Base-by-base conservation (phyloP, 1,140 invertebrate species). In the Alviniconcha marisindica region DNA sequence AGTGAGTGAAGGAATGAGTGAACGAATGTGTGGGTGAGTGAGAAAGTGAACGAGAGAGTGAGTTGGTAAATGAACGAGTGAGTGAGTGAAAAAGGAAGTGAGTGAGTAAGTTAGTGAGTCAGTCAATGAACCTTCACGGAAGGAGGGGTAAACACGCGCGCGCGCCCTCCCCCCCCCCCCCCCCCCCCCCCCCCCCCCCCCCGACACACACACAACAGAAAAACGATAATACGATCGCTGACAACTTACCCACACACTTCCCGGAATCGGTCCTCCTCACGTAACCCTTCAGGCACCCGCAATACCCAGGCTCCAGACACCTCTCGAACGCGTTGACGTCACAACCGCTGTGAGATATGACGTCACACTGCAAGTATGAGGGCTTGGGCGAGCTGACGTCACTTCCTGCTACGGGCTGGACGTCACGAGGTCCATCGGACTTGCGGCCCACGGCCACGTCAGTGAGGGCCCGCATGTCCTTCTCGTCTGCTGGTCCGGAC, bases 211-310 rank as follows among this genome's bases (percentile, higher is more conserved):
- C n/a, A n/a, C n/a, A n/a, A n/a, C n/a, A n/a, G n/a, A n/a, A n/a
- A n/a, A n/a, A n/a, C n/a, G n/a, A n/a, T n/a, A n/a, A n/a, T n/a
- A n/a, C n/a, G n/a, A n/a, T n/a, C n/a, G n/a, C n/a, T n/a, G n/a
- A n/a, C n/a, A 28, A n/a, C 78, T 80, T 40, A 80, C 78, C 78
- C 4, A 80, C 78, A 31, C 78, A 80, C 10, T 80, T 21, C n/a
- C 78, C 56, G 18, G 56, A 66, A n/a, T 66, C 56, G 2, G 38
- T 18, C 12, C 31, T 54, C 18, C 78, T 66, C 15, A 80, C 24
- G 38, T 44, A 80, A 0, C 78, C 78, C 18, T 31, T 80, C 15
- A 80, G 56, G 28, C 78, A 80, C 31, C 78, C 36, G 28, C 78
- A 80, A 18, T 44, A 69, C 12, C 60, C 78, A 5, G 78, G 78